These are phyloP conservation scores for Mirza zaza DNA, from an alignment of 2,113 vertebrate genomes.

Conservation along the genomic window DNA sequence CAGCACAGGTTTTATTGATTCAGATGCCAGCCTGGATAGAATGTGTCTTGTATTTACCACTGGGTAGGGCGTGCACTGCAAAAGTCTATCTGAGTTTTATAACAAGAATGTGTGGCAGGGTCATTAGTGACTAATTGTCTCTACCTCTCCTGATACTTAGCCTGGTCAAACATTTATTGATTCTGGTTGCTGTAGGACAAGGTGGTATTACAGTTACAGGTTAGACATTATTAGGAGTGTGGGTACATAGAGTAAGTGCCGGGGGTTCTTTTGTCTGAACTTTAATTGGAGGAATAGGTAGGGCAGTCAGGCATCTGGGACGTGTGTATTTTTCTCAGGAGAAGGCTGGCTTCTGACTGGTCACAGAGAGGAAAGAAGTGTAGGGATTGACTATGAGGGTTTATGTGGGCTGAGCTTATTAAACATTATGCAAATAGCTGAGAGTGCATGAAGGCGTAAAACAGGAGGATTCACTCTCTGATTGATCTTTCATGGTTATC, in stretches of 20 bases:
- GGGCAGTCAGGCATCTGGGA: neutral
- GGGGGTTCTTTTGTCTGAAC: neutral
- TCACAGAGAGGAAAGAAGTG: neutral
- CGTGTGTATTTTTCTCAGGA: neutral
- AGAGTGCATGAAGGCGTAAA: neutral
- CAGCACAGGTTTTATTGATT: neutral
- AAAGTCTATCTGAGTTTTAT: neutral
- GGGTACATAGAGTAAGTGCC: neutral
- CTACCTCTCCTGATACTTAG: neutral
- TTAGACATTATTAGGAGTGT: neutral
- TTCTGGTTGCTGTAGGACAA: neutral
- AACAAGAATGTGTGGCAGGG: neutral
- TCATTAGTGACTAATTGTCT: neutral
- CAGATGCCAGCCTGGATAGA: neutral
- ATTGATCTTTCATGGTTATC: neutral
- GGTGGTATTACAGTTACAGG: neutral
- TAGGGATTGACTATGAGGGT: neutral
- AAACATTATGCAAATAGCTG: neutral
- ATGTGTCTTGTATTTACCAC: neutral
- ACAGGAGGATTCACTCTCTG: neutral
- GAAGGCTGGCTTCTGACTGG: neutral
- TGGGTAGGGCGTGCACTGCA: neutral
- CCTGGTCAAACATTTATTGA: neutral
- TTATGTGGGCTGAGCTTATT: neutral
- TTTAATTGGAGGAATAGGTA: neutral